Base-by-base conservation (phyloP, 1,140 invertebrate species). In the Drosophila kepulauana region DNA sequence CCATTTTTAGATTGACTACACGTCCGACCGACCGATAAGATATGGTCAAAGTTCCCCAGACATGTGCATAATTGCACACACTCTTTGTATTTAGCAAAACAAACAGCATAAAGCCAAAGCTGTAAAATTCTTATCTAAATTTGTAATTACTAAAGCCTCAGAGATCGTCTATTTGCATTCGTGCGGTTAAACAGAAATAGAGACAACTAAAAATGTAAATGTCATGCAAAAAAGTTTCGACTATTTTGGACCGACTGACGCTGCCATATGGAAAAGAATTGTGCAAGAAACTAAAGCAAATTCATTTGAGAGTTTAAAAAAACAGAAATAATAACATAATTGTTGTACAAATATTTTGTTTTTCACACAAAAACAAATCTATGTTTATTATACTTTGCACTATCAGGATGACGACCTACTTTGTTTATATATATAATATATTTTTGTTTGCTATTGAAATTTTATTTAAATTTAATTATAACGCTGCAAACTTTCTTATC, bases 21-120 rank as follows among this genome's bases (percentile, higher is more conserved):
- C 10, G 20, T 3, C 58, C 58, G 48, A 38, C 25, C 28, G 74
- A 79, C 25, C 28, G 74, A 79, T 79, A 78, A 79, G 78, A 77
- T 78, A 74, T n/a, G 75, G 25, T 52, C 58, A 72, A 73, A 77
- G 63, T 67, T 72, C 68, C 35, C 11, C 28, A 30, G 8, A 11
- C 28, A 1, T 33, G 35, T 69, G 57, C 51, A 57, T 33, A 68
- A 61, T 61, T 68, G 16, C 15, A 52, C 4, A 52, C 5, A 16
- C 11, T 7, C 25, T 2, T 20, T 20, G 3, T 20, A 20, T 52
- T 62, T 35, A 38, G 45, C 25, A 49, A 5, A 10, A 28, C 7
- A 41, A 25, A 41, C 68, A 38, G 10, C 35, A 38, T n/a, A 48
- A 15, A 45, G 28, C 13, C 5, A 25, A 25, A 2, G 5, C 10